Evolutionary conservation across 2,113 vertebrate genomes (phyloP).

Genomic region (Dicerorhinus sumatrensis): DNA sequence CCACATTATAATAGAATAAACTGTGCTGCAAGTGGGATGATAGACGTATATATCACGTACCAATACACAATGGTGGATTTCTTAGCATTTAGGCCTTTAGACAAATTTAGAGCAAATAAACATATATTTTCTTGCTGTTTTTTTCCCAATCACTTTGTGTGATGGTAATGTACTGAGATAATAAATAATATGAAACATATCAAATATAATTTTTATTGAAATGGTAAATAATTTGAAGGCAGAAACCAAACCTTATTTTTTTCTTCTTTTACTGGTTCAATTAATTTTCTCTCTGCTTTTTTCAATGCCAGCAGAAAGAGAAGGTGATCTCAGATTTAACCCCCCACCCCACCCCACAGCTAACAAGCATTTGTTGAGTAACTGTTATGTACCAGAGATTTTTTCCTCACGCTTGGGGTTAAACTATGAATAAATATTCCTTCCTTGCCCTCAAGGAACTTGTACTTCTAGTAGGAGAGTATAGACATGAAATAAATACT

Average conservation of each 20-base stretch:
- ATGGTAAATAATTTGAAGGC: slow-evolving; percentile 9
- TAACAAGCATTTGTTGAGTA: neutral
- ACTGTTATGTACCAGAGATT: neutral
- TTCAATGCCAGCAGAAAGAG: neutral
- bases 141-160: neutral
- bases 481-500: neutral
- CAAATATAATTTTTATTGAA: neutral
- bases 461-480: neutral
- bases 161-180: neutral
- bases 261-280: neutral
- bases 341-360: neutral
- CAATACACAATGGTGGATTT: neutral
- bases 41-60: neutral
- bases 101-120: neutral
- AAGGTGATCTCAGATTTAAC: neutral
- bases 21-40: neutral
- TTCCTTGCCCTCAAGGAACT: neutral
- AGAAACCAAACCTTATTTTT: neutral
- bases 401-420: neutral
- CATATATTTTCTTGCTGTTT: neutral
- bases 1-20: neutral
- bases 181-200: neutral
- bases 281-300: neutral
- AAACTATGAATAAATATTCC: neutral
- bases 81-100: neutral